Evolutionary conservation across 2,797 vertebrate genomes (phyloP).

Genomic region (Rhinogobio ventralis): DNA sequence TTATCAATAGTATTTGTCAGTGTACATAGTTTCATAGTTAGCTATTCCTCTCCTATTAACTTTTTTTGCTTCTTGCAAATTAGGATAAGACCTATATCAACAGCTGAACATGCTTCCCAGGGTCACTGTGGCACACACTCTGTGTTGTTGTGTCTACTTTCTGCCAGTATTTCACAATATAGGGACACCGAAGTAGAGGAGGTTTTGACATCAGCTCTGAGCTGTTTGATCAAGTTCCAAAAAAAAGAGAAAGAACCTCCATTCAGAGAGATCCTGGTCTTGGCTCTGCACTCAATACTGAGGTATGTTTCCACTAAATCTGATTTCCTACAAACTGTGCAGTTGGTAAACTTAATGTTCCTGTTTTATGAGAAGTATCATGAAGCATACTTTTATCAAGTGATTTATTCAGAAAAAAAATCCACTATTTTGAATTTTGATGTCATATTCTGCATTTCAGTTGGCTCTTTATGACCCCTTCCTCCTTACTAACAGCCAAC

Average conservation of each 20-base stretch:
- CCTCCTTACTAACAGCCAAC: not conserved
- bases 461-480: not conserved
- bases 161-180: not conserved
- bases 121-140: slow-evolving; percentile 12
- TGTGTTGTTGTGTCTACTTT: not conserved
- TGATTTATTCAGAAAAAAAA: slow-evolving; percentile 3
- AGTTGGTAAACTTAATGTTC: not conserved
- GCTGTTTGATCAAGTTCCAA: slow-evolving; percentile 12
- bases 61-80: slow-evolving; percentile 1
- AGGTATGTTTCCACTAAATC: slow-evolving; percentile 7
- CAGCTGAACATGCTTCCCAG: slow-evolving; percentile 31
- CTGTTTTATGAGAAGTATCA: not conserved
- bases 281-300: not conserved
- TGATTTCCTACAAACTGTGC: not conserved
- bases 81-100: slow-evolving; percentile 15
- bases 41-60: not conserved
- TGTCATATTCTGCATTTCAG: not conserved
- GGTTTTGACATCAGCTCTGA: not conserved
- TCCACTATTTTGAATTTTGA: not conserved
- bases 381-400: not conserved
- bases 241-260: not conserved
- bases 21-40: not conserved
- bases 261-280: not conserved
- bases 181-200: not conserved
- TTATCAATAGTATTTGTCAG: too few relatives aligned